A percentile compares a stretch with the other conserved stretches of the same genome.
These are phyloP conservation scores for Rhynchomys soricoides DNA, from an alignment of 2,113 vertebrate genomes.

Conservation along the genomic window DNA sequence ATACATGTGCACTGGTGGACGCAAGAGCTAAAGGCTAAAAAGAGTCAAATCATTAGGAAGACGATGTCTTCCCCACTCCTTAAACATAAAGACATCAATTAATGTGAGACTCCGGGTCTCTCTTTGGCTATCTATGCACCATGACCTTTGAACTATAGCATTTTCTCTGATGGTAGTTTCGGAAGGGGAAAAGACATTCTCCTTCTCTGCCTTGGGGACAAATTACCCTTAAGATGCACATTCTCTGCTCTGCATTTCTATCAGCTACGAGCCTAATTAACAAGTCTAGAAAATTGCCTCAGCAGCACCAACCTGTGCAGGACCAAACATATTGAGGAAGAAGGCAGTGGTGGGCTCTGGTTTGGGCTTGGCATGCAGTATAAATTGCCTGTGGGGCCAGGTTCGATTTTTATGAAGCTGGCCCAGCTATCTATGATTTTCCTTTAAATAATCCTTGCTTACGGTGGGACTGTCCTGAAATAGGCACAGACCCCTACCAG, in stretches of 20 bases:
- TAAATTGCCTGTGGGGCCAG: not conserved
- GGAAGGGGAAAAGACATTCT: not conserved
- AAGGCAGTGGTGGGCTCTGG: not conserved
- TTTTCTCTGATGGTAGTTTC: not conserved
- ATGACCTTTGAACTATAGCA: not conserved
- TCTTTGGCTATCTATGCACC: not conserved
- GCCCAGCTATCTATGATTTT: not conserved
- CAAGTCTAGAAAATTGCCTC: not conserved
- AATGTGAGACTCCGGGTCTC: not conserved
- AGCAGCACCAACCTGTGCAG: too few species aligned
- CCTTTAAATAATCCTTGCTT: not conserved
- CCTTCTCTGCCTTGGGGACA: not conserved
- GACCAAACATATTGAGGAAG: not conserved
- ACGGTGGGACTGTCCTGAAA: not conserved
- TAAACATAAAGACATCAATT: not conserved
- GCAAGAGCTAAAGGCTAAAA: too few species aligned
- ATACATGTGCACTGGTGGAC: rapidly evolving
- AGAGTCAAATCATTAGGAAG: not conserved
- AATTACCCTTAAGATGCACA: not conserved
- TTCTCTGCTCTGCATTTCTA: not conserved
- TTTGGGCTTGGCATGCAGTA: not conserved
- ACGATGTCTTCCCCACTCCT: not conserved
- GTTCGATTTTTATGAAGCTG: not conserved
- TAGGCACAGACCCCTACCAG: not conserved
- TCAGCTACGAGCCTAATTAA: not conserved